phyloP scores from a whole-genome alignment of 2,113 vertebrate genomes.

The Dicentrarchus labrax region DNA sequence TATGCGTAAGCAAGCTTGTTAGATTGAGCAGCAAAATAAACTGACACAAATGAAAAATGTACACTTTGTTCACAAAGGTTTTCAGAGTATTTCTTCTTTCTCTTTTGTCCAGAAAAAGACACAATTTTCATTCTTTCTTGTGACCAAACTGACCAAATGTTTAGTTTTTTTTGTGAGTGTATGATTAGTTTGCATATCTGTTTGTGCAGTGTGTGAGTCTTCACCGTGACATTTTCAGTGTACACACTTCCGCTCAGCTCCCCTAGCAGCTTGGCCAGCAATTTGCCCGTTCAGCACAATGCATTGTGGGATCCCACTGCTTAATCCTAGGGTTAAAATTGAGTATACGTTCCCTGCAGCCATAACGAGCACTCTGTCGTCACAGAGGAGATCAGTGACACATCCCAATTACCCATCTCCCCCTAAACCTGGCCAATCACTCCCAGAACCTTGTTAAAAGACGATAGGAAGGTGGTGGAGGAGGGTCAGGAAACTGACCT shows the following conservation, averaged over 20 bases:
- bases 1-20: conserved; percentile 8
- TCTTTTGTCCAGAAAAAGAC: background rate
- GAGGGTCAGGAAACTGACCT: conserved; percentile 54
- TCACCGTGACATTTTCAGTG: conserved; percentile 36
- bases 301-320: conserved; percentile 59
- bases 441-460: conserved; percentile 63
- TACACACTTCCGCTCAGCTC: conserved; percentile 17
- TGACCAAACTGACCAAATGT: background rate
- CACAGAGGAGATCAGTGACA: conserved; percentile 51
- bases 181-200: background rate
- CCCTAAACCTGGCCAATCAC: conserved; percentile 42
- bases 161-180: background rate
- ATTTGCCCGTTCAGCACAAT: conserved; percentile 65
- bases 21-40: conserved; percentile 4
- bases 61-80: background rate
- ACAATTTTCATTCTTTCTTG: background rate
- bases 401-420: conserved; percentile 62
- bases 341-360: conserved; percentile 46
- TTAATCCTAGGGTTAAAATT: conserved; percentile 67
- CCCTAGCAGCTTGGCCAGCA: conserved; percentile 26
- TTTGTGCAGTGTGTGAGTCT: conserved; percentile 7
- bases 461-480: conserved; percentile 24
- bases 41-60: background rate
- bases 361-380: conserved; percentile 49
- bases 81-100: background rate